Conservation (phyloP, 2,797 vertebrate species). For the Ptychadena robeensis region DNA sequence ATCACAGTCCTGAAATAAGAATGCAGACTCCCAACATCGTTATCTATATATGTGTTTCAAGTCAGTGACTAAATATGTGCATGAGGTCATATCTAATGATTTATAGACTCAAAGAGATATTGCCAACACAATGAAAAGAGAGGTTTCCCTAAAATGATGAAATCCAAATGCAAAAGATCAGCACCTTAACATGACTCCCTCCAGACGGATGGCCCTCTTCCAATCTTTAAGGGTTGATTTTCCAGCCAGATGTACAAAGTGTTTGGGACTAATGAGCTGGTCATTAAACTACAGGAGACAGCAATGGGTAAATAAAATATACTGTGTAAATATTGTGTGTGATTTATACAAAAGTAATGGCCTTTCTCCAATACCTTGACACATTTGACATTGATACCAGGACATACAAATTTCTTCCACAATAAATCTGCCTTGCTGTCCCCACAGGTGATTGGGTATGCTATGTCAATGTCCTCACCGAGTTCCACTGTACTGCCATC, state of each 20-base stretch:
- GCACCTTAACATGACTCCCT: constrained; percentile 94
- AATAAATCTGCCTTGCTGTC: constrained; percentile 94
- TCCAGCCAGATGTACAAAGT: constrained; percentile 92
- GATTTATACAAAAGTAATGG: background rate
- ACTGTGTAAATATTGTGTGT: background rate
- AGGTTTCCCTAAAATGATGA: background rate
- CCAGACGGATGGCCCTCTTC: constrained; percentile 92
- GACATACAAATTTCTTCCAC: constrained; percentile 98
- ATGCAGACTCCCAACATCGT: too few relatives aligned
- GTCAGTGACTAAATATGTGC: too few relatives aligned
- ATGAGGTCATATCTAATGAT: too few relatives aligned
- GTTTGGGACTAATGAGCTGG: constrained; percentile 93
- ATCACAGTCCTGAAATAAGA: too few relatives aligned
- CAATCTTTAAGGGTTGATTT: constrained; percentile 95
- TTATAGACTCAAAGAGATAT: background rate
- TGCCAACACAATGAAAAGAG: too few relatives aligned
- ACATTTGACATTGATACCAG: constrained; percentile 98
- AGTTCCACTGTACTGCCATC: constrained; percentile 77
- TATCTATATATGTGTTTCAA: too few relatives aligned
- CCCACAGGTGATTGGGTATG: constrained; percentile 95
- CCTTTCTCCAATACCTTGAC: constrained; percentile 83
- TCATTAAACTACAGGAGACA: constrained; percentile 83
- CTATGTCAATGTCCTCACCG: constrained; percentile 86
- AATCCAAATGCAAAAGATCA: background rate
- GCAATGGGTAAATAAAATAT: background rate